These are phyloP conservation scores for Tachina lurida DNA, from an alignment of 2,888 invertebrate species.

Conservation along the genomic window DNA sequence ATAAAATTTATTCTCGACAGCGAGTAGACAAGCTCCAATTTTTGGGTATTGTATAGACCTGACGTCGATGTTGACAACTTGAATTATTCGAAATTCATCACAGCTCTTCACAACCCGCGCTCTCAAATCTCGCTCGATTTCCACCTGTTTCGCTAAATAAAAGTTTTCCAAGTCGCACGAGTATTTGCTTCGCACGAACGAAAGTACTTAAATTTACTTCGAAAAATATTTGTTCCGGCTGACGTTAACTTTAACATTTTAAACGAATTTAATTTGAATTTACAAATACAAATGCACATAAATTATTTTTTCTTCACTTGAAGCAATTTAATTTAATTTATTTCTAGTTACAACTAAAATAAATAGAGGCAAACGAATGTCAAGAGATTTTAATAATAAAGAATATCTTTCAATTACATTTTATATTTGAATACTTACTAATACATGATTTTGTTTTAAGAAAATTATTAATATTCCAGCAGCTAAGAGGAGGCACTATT, in stretches of 20 bases:
- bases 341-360: neutral
- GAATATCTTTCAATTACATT: neutral
- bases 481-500: neutral
- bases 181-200: too few species aligned
- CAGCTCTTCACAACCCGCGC: too few species aligned
- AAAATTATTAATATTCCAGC: slow-evolving; percentile 20
- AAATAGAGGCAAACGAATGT: slow-evolving; percentile 1
- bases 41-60: too few species aligned
- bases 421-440: slow-evolving; percentile 57
- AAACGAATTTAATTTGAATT: slow-evolving; percentile 39
- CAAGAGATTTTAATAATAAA: slow-evolving; percentile 22
- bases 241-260: neutral
- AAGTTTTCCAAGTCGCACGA: too few species aligned
- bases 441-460: slow-evolving; percentile 25
- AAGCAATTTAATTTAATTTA: slow-evolving; percentile 8
- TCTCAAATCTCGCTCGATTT: too few species aligned
- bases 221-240: too few species aligned
- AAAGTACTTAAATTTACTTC: too few species aligned
- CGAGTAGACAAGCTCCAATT: too few species aligned
- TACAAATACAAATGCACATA: slow-evolving; percentile 9
- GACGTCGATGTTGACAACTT: too few species aligned
- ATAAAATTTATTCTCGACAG: too few species aligned
- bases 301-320: slow-evolving; percentile 2
- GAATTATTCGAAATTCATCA: too few species aligned
- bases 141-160: too few species aligned